Base-by-base conservation (phyloP, 2,888 invertebrate species). In the Thera obeliscata region DNA sequence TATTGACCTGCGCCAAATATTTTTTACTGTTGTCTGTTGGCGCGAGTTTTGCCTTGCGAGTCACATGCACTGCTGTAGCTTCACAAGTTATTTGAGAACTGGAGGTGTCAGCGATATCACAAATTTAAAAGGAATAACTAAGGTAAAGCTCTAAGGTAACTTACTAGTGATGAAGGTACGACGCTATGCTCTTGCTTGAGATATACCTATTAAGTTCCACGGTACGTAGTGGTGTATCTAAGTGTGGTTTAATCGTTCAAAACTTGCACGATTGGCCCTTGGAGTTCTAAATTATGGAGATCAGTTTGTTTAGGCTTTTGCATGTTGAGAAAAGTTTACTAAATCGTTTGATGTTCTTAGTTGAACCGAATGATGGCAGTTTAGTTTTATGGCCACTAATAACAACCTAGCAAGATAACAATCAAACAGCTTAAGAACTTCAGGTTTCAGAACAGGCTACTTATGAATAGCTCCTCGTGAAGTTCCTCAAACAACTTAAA, bases 1-100 rank as follows among this genome's bases (percentile, higher is more conserved):
- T 70, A 67, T 72, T 67, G 67, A 66, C 67, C 66, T 62, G 61
- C 59, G 33, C 50, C 38, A 64, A 48, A 58, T 57, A 46, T 64
- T 63, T 66, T 58, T 48, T 58, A 62, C 66, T 52, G 65, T 38
- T 59, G 58, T 62, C 62, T 66, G 60, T 11, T 50, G 59, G 65
- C 50, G 62, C 35, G 58, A 55, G 50, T 43, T 41, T 8, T 9
- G 46, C 2, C 36, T 61, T 9, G 68, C 68, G 61, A 35, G 49
- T 57, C 48, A 58, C 64, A 61, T 54, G 68, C 68, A 55, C 61
- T 56, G 22, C 12, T n/a, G 36, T 54, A 35, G 54, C 66, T 54
- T 66, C 33, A 9, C 35, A 49, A 65, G 46, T 56, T 65, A 11
- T 48, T 38, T 2, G 41, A 12, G 41, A 55, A 36, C 48, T 59